Conservation (phyloP, 2,888 invertebrate species). For the Chymomyza fuscimana region DNA sequence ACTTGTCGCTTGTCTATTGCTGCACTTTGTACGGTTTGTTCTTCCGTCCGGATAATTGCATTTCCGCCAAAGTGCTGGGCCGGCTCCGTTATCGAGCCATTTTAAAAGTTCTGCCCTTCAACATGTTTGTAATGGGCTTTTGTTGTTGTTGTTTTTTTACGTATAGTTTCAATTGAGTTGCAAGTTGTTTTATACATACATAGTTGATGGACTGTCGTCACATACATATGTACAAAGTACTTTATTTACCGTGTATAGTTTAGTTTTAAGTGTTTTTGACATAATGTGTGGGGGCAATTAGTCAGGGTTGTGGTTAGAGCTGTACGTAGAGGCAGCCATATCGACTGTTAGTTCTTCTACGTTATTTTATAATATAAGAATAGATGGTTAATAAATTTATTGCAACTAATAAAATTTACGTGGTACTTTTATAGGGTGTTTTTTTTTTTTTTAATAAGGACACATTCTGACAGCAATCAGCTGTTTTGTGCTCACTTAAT, state of each 20-base stretch:
- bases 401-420: too few relatives aligned
- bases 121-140: background rate
- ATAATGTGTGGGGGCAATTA: constrained; percentile 20
- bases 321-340: background rate
- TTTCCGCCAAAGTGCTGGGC: constrained; percentile 48
- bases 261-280: constrained; percentile 53
- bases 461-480: too few relatives aligned
- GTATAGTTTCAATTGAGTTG: constrained; percentile 51
- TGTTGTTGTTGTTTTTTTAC: background rate
- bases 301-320: background rate
- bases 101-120: constrained; percentile 4
- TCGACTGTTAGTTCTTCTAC: background rate
- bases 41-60: constrained; percentile 50
- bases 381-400: background rate
- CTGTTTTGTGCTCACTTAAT: too few relatives aligned
- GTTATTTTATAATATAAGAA: background rate
- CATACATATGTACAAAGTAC: background rate
- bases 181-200: constrained; percentile 23
- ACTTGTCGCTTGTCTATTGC: background rate
- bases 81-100: constrained; percentile 8
- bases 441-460: too few relatives aligned
- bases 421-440: too few relatives aligned
- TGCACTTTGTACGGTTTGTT: constrained; percentile 21
- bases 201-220: constrained; percentile 33
- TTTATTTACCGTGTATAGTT: constrained; percentile 13